A percentile compares a stretch with the other conserved stretches of the same genome.
These are phyloP conservation scores for Catagonus wagneri DNA, from an alignment of 2,113 vertebrate genomes.

Conservation along the genomic window DNA sequence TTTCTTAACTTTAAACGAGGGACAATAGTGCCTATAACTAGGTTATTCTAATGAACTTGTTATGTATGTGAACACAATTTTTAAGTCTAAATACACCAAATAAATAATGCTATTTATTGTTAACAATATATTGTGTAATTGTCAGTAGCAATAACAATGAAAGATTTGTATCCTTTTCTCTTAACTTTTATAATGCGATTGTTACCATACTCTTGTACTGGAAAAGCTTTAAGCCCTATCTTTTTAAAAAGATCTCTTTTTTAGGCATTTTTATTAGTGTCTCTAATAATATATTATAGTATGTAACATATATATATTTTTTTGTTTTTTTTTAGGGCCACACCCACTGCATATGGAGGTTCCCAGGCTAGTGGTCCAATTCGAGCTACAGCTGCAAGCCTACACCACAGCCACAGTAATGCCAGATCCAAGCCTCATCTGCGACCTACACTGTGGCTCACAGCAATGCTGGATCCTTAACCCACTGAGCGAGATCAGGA, in stretches of 20 bases:
- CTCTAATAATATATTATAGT: neutral
- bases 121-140: neutral
- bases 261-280: conserved; percentile 4
- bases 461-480: no score
- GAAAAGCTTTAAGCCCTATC: neutral
- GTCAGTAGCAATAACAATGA: neutral
- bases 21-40: neutral
- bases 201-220: neutral
- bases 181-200: neutral
- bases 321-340: no score
- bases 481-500: no score
- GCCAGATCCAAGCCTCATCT: no score
- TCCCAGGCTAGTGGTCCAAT: no score
- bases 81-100: neutral
- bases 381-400: no score
- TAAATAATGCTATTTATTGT: neutral
- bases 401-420: no score
- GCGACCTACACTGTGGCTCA: no score
- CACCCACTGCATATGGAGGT: no score
- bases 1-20: neutral
- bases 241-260: neutral
- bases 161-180: neutral
- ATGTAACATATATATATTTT: no score
- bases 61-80: neutral
- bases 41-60: neutral